Evolutionary conservation across 1,140 invertebrate genomes (phyloP).

Genomic region (Drosophila ironensis): DNA sequence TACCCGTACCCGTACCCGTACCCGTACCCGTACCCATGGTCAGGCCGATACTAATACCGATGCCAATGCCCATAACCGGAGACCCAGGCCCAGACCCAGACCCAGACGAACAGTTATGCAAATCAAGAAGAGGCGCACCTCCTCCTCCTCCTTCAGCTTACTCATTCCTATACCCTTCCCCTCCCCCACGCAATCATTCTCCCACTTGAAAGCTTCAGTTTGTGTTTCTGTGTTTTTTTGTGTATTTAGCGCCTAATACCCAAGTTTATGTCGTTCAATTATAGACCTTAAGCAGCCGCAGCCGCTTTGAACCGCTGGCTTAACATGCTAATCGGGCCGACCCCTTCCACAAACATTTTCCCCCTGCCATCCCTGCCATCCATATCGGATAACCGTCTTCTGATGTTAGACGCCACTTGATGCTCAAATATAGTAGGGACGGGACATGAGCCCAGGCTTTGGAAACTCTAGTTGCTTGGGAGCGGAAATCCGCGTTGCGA

Average conservation of each 20-base stretch:
- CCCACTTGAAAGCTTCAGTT: conserved; percentile 21
- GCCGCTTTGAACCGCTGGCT: conserved; percentile 49
- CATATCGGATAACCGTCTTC: conserved; percentile 59
- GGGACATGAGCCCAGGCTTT: conserved; percentile 9
- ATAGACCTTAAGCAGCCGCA: conserved; percentile 65
- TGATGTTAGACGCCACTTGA: conserved; percentile 40
- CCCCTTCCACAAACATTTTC: background rate
- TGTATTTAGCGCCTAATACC: conserved; percentile 77
- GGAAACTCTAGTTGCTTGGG: conserved; percentile 72
- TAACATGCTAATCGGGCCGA: conserved; percentile 66
- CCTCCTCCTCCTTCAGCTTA: background rate
- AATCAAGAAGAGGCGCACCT: conserved; percentile 49
- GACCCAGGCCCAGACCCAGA: conserved; percentile 25
- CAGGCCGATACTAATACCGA: conserved; percentile 9
- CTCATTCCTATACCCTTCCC: background rate
- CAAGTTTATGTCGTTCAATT: conserved; percentile 77
- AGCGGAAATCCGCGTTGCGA: conserved; percentile 63
- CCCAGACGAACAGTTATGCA: conserved; percentile 70
- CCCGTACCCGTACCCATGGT: conserved; percentile 4
- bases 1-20: conserved; percentile 16
- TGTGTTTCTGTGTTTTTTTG: conserved; percentile 34
- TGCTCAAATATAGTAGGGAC: conserved; percentile 24
- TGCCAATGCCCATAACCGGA: conserved; percentile 40
- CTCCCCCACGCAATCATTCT: background rate
- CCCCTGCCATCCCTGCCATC: conserved; percentile 7